These are phyloP conservation scores for Pectinophora gossypiella DNA, from an alignment of 1,140 invertebrate genomes.

Conservation along the genomic window DNA sequence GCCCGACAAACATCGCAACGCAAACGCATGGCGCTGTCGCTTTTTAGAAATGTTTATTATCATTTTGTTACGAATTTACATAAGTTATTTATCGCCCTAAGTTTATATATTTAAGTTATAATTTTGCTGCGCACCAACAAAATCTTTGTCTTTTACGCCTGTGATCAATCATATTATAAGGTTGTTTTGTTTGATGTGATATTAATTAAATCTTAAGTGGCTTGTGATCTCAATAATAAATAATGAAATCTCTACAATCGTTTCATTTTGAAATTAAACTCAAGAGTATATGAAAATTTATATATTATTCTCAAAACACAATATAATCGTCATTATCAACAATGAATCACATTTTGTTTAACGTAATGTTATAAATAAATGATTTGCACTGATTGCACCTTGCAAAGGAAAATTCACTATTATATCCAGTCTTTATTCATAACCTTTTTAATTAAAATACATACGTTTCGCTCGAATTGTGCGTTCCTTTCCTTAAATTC, in stretches of 20 bases:
- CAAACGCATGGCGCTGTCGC: too few relatives aligned
- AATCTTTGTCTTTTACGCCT: slow-evolving; percentile 20
- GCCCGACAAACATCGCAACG: too few relatives aligned
- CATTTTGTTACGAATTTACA: too few relatives aligned
- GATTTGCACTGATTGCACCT: slow-evolving; percentile 29
- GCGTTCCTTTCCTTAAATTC: too few relatives aligned
- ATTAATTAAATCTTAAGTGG: slow-evolving; percentile 48
- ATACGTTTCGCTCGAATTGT: too few relatives aligned
- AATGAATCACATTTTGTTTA: slow-evolving; percentile 44
- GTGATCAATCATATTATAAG: slow-evolving; percentile 8
- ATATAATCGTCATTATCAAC: slow-evolving; percentile 47
- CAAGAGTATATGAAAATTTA: slow-evolving; percentile 18
- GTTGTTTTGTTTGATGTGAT: slow-evolving; percentile 29
- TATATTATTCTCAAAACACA: slow-evolving; percentile 37
- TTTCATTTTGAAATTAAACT: not conserved
- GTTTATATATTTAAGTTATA: not conserved
- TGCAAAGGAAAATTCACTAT: slow-evolving; percentile 1
- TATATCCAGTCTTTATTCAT: too few relatives aligned
- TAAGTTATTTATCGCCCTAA: not conserved
- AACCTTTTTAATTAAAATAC: too few relatives aligned
- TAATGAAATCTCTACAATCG: slow-evolving; percentile 32
- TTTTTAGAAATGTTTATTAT: too few relatives aligned
- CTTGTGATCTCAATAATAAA: slow-evolving; percentile 69
- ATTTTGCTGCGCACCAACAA: slow-evolving; percentile 6
- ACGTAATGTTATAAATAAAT: slow-evolving; percentile 29